Evolutionary conservation across 1,140 invertebrate genomes (phyloP), one percentile per base, ranked within the genome.

Genomic region (Penaeus indicus): DNA sequence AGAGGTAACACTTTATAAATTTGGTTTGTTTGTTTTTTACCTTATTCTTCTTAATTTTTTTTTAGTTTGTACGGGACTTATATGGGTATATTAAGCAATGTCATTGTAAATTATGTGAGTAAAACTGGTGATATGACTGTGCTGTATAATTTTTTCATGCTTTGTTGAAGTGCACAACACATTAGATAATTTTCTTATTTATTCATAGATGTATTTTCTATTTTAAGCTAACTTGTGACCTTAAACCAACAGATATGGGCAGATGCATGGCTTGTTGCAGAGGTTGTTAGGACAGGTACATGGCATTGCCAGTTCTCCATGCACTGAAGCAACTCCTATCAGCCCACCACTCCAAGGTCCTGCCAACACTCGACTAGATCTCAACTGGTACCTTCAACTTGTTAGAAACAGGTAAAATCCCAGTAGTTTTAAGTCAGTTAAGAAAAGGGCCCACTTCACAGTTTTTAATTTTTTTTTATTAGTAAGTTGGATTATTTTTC

Each of bases 1-100:
- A 93, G 90, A 95, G 95, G 94, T 95, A 92, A 92, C 16, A 54
- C 16, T 54, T 11, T 54, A 16, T 54, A 8, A 54, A 90, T 91
- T 89, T 64, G 54, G 18, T 88, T 89, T 67, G 16, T 11, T 69
- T 69, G 13, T 22, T 72, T 32, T 13, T 72, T 32, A 11, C 21
- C 3, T 67, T 67, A 67, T 67, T 38, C 83, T 69, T 67, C 32
- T 32, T 69, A 19, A 10, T 25, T 72, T 72, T 8, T 69, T 18
- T 0, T 25, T 19, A 25, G 67, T 18, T 1, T 54, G 54, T 1
- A 16, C 7, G 16, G 54, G 16, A 13, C 8, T 54, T 54, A 13
- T 54, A 54, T 4, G 4, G 38, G 1, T 54, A 10, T 16, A 13
- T 54, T 54, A 0, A 54, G 54, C 54, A 54, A 54, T 54, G 10